Evolutionary conservation across 2,113 vertebrate species (phyloP), one percentile per base, ranked within the genome.

Genomic region (Onychorhynchus coronatus): DNA sequence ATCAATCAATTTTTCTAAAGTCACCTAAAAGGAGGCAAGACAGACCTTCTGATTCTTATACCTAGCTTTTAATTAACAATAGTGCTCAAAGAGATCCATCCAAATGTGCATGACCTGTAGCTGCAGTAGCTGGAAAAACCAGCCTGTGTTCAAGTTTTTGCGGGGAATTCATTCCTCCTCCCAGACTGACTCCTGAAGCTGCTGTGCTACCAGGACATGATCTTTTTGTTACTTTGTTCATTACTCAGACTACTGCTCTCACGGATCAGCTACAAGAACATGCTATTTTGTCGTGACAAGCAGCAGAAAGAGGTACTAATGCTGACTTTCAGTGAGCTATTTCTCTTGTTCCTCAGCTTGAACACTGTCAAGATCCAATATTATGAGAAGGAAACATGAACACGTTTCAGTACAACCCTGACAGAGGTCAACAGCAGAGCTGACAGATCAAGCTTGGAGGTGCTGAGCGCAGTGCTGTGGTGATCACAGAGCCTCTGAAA

Each of bases 381-480:
- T 10, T 2, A 1, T 3, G 8, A 25, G 4, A 79, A 73, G 59
- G 30, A 20, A 63, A 33, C 27, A 27, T 9, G 50, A 79, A 37
- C 22, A 24, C 16, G 11, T 58, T 42, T 20, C 78, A 55, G 21
- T 31, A 39, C 6, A 42, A 35, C 11, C n/a, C n/a, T n/a, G n/a
- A n/a, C n/a, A n/a, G n/a, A n/a, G n/a, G n/a, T n/a, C n/a, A n/a
- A n/a, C n/a, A n/a, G 31, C 5, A n/a, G 0, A 72, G 33, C 19
- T 22, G 15, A 31, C 33, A 52, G 35, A 66, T 12, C 9, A 85
- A 65, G n/a, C 11, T 16, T 9, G 28, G 41, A 59, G 41, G 27
- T 12, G 11, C 1, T 16, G 8, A n/a, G 6, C 8, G 2, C 3
- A 4, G 11, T 1, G 2, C 16, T 49, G 31, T 2, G 5, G 8